phyloP scores from a whole-genome alignment of 2,888 invertebrate species.

The Dromius quadrimaculatus region DNA sequence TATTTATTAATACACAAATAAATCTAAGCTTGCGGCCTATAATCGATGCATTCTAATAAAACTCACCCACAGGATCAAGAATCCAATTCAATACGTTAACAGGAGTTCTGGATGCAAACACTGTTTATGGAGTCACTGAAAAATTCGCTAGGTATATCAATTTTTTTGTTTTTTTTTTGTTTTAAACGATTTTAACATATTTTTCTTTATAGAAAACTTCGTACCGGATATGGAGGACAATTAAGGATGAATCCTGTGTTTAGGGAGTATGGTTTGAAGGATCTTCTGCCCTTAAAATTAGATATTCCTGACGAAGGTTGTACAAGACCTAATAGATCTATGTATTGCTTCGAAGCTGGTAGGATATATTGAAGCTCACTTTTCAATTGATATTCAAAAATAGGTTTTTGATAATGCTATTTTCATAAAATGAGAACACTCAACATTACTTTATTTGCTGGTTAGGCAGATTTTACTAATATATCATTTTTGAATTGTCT shows the following conservation, averaged over 20 bases:
- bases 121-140: constrained; percentile 89
- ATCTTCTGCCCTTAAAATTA: constrained; percentile 86
- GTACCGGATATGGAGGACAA: constrained; percentile 85
- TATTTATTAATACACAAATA: too few relatives aligned
- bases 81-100: constrained; percentile 89
- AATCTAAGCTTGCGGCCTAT: too few relatives aligned
- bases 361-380: constrained; percentile 55
- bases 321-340: constrained; percentile 87
- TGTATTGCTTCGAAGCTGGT: constrained; percentile 95
- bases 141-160: constrained; percentile 76
- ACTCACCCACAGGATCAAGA: constrained; percentile 89
- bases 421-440: too few relatives aligned
- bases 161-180: neutral
- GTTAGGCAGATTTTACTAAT: too few relatives aligned
- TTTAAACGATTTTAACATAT: neutral
- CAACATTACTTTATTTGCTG: too few relatives aligned
- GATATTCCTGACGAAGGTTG: constrained; percentile 94
- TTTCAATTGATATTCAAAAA: neutral
- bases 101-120: constrained; percentile 88
- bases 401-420: too few relatives aligned
- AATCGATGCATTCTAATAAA: too few relatives aligned
- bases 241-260: constrained; percentile 92
- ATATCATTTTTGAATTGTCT: constrained; percentile 4
- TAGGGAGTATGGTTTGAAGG: constrained; percentile 87
- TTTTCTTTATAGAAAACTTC: constrained; percentile 74